A percentile compares a stretch with the other conserved stretches of the same genome.
These are phyloP conservation scores for Momotus momota DNA, from an alignment of 2,797 vertebrate genomes.

Conservation along the genomic window DNA sequence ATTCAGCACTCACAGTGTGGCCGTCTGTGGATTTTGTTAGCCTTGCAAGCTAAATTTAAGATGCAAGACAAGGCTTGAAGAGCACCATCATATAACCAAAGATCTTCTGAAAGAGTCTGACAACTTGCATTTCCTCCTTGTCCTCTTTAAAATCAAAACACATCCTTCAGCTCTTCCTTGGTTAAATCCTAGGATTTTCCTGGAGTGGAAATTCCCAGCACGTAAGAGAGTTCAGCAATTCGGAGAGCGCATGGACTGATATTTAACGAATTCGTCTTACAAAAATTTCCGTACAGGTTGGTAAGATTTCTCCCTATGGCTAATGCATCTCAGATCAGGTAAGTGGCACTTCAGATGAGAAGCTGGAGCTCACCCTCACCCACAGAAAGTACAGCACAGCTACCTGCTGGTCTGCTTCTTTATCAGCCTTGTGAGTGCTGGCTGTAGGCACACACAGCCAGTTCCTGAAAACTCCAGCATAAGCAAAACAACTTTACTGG, in stretches of 20 bases:
- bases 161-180: background rate
- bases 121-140: background rate
- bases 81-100: background rate
- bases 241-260: background rate
- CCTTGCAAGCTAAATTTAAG: slow-evolving; percentile 11
- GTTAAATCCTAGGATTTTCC: background rate
- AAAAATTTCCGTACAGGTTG: background rate
- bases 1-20: slow-evolving; percentile 5
- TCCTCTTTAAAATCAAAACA: background rate
- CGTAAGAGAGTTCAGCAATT: background rate
- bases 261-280: background rate
- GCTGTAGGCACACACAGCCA: background rate
- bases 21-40: slow-evolving; percentile 1
- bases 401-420: background rate
- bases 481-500: background rate
- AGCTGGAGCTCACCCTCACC: background rate
- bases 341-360: background rate
- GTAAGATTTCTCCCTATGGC: background rate
- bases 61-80: background rate
- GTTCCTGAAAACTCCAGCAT: background rate
- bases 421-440: background rate
- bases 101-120: background rate
- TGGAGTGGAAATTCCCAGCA: background rate
- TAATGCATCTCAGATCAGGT: background rate
- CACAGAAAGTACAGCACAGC: background rate